A percentile compares a stretch with the other conserved stretches of the same genome.
Evolutionary conservation across 2,888 invertebrate genomes (phyloP).

Genomic region (Drepana falcataria): DNA sequence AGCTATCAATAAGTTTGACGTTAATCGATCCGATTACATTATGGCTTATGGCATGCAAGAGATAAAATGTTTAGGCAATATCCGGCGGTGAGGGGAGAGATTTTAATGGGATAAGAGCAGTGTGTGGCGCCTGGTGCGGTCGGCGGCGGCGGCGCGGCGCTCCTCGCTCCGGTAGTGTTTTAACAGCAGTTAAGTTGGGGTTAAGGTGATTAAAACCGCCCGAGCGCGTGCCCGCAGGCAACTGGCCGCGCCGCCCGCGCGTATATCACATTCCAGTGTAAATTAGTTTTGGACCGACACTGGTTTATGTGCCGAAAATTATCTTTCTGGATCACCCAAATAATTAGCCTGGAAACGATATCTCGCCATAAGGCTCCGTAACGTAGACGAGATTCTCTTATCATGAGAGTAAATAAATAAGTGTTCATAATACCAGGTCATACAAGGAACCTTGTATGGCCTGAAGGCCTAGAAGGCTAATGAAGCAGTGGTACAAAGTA

Average conservation of each 20-base stretch:
- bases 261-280: constrained; percentile 77
- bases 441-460: too few relatives aligned
- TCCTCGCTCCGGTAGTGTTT: constrained; percentile 52
- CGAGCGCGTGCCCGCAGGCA: constrained; percentile 61
- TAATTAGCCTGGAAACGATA: constrained; percentile 36
- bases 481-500: too few relatives aligned
- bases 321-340: constrained; percentile 41
- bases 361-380: not conserved
- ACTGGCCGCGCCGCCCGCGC: constrained; percentile 39
- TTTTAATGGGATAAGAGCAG: constrained; percentile 18
- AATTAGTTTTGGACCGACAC: constrained; percentile 69
- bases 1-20: constrained; percentile 15
- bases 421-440: too few relatives aligned
- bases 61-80: constrained; percentile 22
- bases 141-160: constrained; percentile 26
- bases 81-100: constrained; percentile 17
- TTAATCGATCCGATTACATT: constrained; percentile 17
- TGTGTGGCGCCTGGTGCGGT: constrained; percentile 44
- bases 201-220: constrained; percentile 66
- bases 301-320: constrained; percentile 66
- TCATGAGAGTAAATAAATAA: too few relatives aligned
- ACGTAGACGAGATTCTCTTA: too few relatives aligned
- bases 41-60: constrained; percentile 16
- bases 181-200: constrained; percentile 56
- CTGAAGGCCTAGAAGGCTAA: too few relatives aligned